A percentile compares a stretch with the other conserved stretches of the same genome.
Conservation (phyloP, 2,113 vertebrate species). For the Ondatra zibethicus region DNA sequence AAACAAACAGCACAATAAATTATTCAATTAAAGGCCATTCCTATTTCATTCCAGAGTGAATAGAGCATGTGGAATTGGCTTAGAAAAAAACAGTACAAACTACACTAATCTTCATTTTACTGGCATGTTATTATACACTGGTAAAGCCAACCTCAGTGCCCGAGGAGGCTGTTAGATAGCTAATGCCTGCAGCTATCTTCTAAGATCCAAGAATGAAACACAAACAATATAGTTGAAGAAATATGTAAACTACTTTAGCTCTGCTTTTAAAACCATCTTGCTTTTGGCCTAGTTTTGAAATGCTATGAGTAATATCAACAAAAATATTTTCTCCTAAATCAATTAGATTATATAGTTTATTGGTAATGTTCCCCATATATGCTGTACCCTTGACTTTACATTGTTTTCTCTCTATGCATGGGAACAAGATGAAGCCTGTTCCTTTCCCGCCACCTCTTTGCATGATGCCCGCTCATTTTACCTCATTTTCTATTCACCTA, state of each 20-base stretch:
- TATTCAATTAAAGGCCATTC: conserved; percentile 73
- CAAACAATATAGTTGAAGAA: not conserved
- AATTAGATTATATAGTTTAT: not conserved
- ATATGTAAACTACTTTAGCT: not conserved
- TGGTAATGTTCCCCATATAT: not conserved
- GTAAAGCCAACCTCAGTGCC: conserved; percentile 39
- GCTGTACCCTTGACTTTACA: not conserved
- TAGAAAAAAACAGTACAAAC: conserved; percentile 45
- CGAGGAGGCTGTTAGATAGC: conserved; percentile 13
- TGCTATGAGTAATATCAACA: not conserved
- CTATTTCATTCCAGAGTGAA: conserved; percentile 62
- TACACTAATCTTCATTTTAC: conserved; percentile 63
- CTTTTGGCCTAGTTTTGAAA: conserved; percentile 30
- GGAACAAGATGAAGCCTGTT: not conserved
- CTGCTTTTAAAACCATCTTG: conserved; percentile 17
- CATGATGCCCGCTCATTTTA: not conserved
- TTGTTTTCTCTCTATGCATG: not conserved
- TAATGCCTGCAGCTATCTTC: not conserved
- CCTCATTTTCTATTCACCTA: not conserved
- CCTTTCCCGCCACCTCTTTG: not conserved
- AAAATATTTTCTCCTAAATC: not conserved
- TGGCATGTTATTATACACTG: conserved; percentile 47
- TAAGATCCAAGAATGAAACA: conserved; percentile 45
- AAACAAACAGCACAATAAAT: conserved; percentile 73
- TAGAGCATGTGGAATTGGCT: not conserved